Percentiles rank a stretch among this genome's conserved stretches.
phyloP scores from a whole-genome alignment of 1,140 invertebrate species.

The Nephila pilipes region DNA sequence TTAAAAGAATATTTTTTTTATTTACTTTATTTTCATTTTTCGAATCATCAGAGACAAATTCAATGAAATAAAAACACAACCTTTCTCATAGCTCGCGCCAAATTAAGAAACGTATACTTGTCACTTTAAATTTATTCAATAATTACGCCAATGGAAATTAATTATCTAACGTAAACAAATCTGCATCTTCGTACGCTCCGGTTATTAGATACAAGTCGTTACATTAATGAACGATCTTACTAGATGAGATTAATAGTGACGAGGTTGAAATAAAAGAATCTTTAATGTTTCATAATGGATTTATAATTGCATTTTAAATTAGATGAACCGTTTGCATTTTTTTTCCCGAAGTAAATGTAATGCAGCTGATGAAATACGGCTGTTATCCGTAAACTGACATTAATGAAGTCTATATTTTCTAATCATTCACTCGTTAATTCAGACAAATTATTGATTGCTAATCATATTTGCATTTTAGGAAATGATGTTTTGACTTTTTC shows the following conservation, averaged over 20 bases:
- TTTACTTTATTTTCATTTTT: too few species aligned
- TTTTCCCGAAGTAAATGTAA: neutral
- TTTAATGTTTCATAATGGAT: slow-evolving; percentile 42
- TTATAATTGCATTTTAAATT: slow-evolving; percentile 50
- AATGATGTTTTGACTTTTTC: neutral
- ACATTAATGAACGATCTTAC: neutral
- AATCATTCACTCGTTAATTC: neutral
- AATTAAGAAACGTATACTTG: neutral
- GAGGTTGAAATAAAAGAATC: slow-evolving; percentile 39
- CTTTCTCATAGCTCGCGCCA: too few species aligned
- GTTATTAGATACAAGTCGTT: slow-evolving; percentile 41
- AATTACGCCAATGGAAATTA: slow-evolving; percentile 18
- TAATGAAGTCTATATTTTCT: slow-evolving; percentile 26
- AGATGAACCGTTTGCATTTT: neutral
- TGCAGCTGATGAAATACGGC: slow-evolving; percentile 10
- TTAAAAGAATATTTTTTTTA: too few species aligned
- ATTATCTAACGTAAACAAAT: slow-evolving; percentile 17
- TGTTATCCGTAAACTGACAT: neutral
- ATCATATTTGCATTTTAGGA: neutral
- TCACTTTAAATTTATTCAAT: slow-evolving; percentile 6
- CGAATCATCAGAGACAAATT: too few species aligned
- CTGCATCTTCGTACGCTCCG: neutral
- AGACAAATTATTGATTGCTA: slow-evolving; percentile 1
- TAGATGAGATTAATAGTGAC: slow-evolving; percentile 14
- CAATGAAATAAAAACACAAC: too few species aligned